Conservation (phyloP, 2,797 vertebrate genomes). For the Pteropus rufus region DNA sequence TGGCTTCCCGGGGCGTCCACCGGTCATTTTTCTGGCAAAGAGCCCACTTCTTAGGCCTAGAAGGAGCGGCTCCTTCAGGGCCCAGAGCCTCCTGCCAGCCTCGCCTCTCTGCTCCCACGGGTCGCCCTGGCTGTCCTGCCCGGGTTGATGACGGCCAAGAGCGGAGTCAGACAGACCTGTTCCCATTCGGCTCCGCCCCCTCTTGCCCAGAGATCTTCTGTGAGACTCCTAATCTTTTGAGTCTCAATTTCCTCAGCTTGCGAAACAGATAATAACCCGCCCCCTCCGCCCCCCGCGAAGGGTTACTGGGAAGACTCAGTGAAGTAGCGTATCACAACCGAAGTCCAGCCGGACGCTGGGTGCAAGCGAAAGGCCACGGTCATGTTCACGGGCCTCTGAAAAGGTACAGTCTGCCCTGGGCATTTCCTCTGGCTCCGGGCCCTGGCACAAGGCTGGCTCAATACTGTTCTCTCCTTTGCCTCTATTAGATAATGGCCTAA, state of each 20-base stretch:
- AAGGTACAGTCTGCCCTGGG: neutral
- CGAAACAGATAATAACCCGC: neutral
- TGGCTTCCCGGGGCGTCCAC: neutral
- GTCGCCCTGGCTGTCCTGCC: neutral
- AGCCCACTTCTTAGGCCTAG: neutral
- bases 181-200: conserved; percentile 37
- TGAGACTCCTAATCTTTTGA: conserved; percentile 22
- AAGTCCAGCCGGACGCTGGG: neutral
- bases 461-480: neutral
- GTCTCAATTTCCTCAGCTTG: conserved; percentile 43
- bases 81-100: neutral
- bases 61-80: neutral
- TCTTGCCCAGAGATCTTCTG: conserved; percentile 33
- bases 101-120: neutral
- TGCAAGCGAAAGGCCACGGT: neutral
- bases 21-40: neutral
- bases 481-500: conserved; percentile 55
- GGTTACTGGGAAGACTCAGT: neutral
- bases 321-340: neutral
- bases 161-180: conserved; percentile 53
- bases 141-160: conserved; percentile 7
- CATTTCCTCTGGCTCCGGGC: neutral
- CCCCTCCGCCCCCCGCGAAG: neutral
- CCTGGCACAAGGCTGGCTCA: neutral
- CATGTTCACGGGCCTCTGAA: neutral